phyloP scores from a whole-genome alignment of 2,888 invertebrate genomes.

The Siphlonurus alternatus region DNA sequence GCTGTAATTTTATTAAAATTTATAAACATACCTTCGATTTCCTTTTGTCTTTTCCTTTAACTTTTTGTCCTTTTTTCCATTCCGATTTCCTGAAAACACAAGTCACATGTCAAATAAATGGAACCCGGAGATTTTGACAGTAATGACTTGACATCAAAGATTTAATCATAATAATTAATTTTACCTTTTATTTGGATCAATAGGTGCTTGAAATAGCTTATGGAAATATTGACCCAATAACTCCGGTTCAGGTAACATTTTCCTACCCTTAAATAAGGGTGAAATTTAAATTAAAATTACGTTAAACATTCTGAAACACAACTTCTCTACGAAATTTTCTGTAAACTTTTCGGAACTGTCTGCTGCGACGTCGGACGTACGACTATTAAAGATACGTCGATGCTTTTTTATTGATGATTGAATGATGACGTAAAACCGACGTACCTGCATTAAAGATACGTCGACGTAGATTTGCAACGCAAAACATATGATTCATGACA shows the following conservation, averaged over 20 bases:
- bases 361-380: no score
- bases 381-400: no score
- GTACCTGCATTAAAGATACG: no score
- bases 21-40: neutral
- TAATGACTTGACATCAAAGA: neutral
- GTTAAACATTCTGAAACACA: no score
- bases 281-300: neutral
- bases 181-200: slow-evolving; percentile 28
- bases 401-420: no score
- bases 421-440: no score
- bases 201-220: slow-evolving; percentile 28
- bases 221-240: slow-evolving; percentile 29
- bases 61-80: slow-evolving; percentile 24
- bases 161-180: slow-evolving; percentile 10
- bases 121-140: neutral
- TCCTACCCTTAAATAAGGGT: neutral
- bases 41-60: slow-evolving; percentile 27
- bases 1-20: slow-evolving; percentile 1
- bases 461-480: no score
- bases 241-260: slow-evolving; percentile 28
- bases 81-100: slow-evolving; percentile 26
- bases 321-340: no score
- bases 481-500: no score
- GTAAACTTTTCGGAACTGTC: no score
- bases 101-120: neutral